Evolutionary conservation across 1,140 invertebrate genomes (phyloP), one percentile per base, ranked within the genome.

Genomic region (Saccostrea glomerata): DNA sequence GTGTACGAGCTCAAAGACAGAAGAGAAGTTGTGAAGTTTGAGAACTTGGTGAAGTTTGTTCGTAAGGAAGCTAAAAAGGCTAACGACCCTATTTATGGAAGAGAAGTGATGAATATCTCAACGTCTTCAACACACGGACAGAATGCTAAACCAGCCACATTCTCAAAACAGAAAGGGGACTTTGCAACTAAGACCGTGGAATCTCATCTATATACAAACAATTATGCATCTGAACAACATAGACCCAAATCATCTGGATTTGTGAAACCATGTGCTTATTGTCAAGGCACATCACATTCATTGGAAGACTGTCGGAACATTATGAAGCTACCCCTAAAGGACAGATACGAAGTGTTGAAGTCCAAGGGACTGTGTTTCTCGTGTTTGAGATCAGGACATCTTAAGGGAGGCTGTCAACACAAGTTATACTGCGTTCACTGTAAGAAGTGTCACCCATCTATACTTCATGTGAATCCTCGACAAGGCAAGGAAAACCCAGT

Each of bases 61-160:
- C 56, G 86, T 54, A 82, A 30, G 17, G 89, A 91, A 55, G 84
- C 90, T 20, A 84, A 88, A 63, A 91, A 90, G 55, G 86, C 60
- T 0, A 90, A 87, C 30, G 89, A 91, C 82, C 87, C 87, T 54
- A 86, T 54, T 2, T 86, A 86, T 89, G 90, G 86, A 12, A 89
- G 47, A 23, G n/a, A 23, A 15, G 84, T 70, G 3, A 82, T 56
- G 9, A 47, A 20, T 25, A 17, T 20, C 17, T 36, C 40, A 13
- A 82, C 84, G 30, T 20, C 23, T 30, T 20, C 36, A 9, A 9
- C 17, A 55, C 15, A 47, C 15, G 20, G 20, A 83, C 82, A 77
- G 23, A 56, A 55, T 77, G 85, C 9, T 55, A 40, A 36, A 77
- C 20, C 11, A 55, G 54, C 54, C 70, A 40, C 63, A 77, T 82